A percentile compares a stretch with the other conserved stretches of the same genome.
Conservation (phyloP, 1,140 invertebrate genomes). For the Eueides isabella region DNA sequence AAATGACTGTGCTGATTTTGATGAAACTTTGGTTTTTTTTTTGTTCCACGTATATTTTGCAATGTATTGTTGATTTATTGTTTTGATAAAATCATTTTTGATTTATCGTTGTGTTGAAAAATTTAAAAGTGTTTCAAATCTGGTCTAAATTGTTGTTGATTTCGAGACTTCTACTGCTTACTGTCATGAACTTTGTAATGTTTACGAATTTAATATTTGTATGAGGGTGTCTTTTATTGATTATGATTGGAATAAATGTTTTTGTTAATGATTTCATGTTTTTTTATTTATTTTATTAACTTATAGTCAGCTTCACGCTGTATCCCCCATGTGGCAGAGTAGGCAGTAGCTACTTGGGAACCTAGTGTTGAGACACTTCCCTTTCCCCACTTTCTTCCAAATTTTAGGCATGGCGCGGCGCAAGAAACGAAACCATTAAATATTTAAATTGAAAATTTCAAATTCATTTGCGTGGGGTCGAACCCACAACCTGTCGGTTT, state of each 20-base stretch:
- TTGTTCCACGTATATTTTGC: background rate
- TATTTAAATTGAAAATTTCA: too few relatives aligned
- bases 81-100: background rate
- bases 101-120: background rate
- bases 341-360: too few relatives aligned
- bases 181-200: conserved; percentile 1
- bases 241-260: conserved; percentile 10
- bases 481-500: too few relatives aligned
- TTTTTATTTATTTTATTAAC: background rate
- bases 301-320: too few relatives aligned
- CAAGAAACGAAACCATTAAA: too few relatives aligned
- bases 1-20: background rate
- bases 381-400: too few relatives aligned
- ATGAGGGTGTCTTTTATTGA: background rate
- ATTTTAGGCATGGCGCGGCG: too few relatives aligned
- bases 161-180: background rate
- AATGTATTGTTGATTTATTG: background rate
- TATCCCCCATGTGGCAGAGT: too few relatives aligned
- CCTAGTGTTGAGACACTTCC: too few relatives aligned
- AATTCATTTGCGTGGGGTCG: too few relatives aligned
- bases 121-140: background rate
- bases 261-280: background rate
- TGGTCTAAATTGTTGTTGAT: background rate
- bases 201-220: conserved; percentile 9
- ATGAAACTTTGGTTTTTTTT: background rate